Base-by-base conservation (phyloP, 92 coral and sea anemone genomes). In the Micromussa lordhowensis region DNA sequence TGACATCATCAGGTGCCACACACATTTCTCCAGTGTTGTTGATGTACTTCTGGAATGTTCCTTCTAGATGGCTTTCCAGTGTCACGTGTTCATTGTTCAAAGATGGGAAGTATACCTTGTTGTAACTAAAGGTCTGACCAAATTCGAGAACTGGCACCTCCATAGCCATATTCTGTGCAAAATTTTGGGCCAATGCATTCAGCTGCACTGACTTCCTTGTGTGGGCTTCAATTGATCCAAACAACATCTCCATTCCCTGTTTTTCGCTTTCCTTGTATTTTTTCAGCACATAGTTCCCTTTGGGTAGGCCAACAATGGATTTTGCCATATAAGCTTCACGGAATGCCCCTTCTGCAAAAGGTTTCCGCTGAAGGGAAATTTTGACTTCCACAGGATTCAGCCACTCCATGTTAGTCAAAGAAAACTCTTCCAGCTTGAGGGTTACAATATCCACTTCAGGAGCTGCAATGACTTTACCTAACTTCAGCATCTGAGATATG, bases 151-250 rank as follows among this genome's bases (percentile, higher is more conserved):
- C 48, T 40, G 48, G 75, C 61, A 55, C 87, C 69, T 81, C 91
- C 80, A 73, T 30, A 21, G 87, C 82, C 90, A 94, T 88, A 55
- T 59, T 91, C 77, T 94, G 90, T 29, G 96, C 88, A 74, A 94
- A 64, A 40, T 94, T 89, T 72, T 91, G 40, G 10, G 91, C 95
- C 86, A 94, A 85, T 66, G 95, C 91, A 89, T 92, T 89, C 22
- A 91, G 88, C 78, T 94, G 94, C 78, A 94, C 94, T 21, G 94
- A 69, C 61, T 94, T 94, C 66, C 96, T 88, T 57, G 94, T 91
- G 83, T 92, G 96, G 69, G 83, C 85, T 85, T 91, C 91, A 17
- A 88, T 77, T 19, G 94, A 91, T 59, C 88, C 91, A 83, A 93
- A 93, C 71, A 90, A 85, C 76, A 34, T 66, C 82, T 58, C 82